These are phyloP conservation scores for Chlorodrepanis virens DNA, from an alignment of 2,113 vertebrate species.

Conservation along the genomic window DNA sequence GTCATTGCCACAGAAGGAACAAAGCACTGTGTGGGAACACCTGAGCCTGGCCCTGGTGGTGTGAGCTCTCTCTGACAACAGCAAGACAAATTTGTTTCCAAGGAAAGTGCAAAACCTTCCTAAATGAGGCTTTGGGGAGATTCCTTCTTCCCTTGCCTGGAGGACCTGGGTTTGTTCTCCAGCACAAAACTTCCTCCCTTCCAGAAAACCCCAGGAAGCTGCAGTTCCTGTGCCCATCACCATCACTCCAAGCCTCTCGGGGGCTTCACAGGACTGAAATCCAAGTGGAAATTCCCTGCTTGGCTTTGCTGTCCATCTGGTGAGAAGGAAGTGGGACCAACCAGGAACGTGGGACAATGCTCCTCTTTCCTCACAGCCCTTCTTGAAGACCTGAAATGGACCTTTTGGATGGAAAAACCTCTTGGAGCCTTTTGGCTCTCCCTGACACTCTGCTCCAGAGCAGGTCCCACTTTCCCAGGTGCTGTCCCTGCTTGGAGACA, in stretches of 20 bases:
- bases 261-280: not conserved
- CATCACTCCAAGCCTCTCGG: not conserved
- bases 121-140: not conserved
- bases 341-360: fast-evolving
- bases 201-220: not conserved
- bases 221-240: not conserved
- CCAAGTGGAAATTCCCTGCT: not conserved
- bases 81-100: not conserved
- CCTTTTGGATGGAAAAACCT: not conserved
- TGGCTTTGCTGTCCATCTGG: not conserved
- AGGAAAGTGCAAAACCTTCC: not conserved
- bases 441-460: not conserved
- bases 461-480: not conserved
- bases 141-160: not conserved
- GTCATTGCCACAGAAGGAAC: not conserved
- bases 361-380: not conserved
- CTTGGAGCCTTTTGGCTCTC: not conserved
- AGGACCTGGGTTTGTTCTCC: not conserved
- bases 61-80: not conserved
- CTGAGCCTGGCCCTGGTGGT: not conserved
- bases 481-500: not conserved
- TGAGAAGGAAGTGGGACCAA: not conserved
- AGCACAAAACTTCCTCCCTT: not conserved
- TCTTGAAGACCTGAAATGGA: not conserved
- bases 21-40: not conserved